Conservation (phyloP, 2,797 vertebrate genomes). For the Sebastes vulpes region DNA sequence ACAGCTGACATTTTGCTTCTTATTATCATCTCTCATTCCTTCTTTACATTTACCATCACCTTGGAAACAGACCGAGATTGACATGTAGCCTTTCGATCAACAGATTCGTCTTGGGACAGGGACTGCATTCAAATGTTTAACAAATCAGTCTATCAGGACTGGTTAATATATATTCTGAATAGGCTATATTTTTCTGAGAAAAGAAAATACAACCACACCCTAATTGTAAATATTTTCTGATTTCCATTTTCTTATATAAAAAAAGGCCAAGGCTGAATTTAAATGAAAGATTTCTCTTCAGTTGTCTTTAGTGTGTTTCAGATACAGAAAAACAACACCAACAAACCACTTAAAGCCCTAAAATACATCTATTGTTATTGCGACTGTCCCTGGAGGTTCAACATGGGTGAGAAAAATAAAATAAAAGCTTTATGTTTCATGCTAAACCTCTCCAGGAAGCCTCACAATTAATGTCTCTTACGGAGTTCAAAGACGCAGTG, state of each 20-base stretch:
- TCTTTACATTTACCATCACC: constrained; percentile 27
- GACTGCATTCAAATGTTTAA: neutral
- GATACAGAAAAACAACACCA: neutral
- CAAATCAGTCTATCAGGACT: neutral
- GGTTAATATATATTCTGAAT: neutral
- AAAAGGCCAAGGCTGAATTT: neutral
- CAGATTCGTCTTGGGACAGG: neutral
- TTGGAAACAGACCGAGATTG: constrained; percentile 29
- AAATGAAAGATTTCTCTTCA: neutral
- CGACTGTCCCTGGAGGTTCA: neutral
- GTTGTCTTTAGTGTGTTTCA: neutral
- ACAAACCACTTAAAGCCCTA: neutral
- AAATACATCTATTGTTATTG: neutral
- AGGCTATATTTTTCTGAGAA: neutral
- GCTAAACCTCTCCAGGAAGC: neutral
- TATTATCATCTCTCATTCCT: constrained; percentile 1
- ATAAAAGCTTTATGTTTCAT: neutral
- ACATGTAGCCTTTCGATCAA: constrained; percentile 13
- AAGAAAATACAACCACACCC: neutral
- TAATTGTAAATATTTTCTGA: neutral
- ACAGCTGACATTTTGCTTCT: constrained; percentile 45
- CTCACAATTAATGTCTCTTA: neutral
- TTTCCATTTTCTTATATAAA: neutral
- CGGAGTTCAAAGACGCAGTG: neutral
- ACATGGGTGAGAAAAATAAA: neutral